These are phyloP conservation scores for Sinotaia quadrata DNA, from an alignment of 2,888 invertebrate genomes.

Conservation along the genomic window DNA sequence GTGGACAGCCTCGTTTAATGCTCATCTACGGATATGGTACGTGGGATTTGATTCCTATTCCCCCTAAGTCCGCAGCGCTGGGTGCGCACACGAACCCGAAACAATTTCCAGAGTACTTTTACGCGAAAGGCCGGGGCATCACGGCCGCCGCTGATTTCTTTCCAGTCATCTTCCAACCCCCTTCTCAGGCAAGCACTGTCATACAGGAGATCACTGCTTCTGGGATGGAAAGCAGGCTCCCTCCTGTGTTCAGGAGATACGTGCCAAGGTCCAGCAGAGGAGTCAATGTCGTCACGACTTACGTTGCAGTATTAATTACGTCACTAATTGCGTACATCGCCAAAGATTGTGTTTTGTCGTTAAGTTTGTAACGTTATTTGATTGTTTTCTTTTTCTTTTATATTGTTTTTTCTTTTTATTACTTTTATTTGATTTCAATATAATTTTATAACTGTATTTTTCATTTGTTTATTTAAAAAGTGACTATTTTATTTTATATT, in stretches of 20 bases:
- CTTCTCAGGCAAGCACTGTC: slow-evolving; percentile 3
- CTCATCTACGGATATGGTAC: slow-evolving; percentile 30
- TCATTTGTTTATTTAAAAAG: too few species aligned
- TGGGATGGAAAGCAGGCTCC: slow-evolving; percentile 42
- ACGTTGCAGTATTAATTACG: too few species aligned
- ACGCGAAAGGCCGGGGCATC: slow-evolving; percentile 18
- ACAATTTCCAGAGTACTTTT: slow-evolving; percentile 15
- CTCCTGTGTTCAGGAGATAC: slow-evolving; percentile 44
- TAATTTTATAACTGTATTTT: too few species aligned
- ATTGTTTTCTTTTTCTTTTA: too few species aligned
- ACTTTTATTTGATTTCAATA: too few species aligned
- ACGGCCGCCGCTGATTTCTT: slow-evolving; percentile 4
- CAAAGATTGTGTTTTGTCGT: too few species aligned
- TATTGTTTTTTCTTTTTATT: too few species aligned
- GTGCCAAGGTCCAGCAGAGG: neutral
- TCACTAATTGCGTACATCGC: too few species aligned
- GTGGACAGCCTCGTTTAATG: slow-evolving; percentile 22
- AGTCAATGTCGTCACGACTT: too few species aligned
- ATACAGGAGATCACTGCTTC: slow-evolving; percentile 37
- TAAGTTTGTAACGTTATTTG: too few species aligned
- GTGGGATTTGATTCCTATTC: slow-evolving; percentile 28
- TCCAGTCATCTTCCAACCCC: slow-evolving; percentile 19
- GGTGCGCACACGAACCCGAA: slow-evolving; percentile 13
- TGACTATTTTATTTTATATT: too few species aligned
- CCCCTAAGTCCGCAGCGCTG: slow-evolving; percentile 4